Evolutionary conservation across 2,797 vertebrate species (phyloP), one percentile per base, ranked within the genome.

Genomic region (Avahi laniger): DNA sequence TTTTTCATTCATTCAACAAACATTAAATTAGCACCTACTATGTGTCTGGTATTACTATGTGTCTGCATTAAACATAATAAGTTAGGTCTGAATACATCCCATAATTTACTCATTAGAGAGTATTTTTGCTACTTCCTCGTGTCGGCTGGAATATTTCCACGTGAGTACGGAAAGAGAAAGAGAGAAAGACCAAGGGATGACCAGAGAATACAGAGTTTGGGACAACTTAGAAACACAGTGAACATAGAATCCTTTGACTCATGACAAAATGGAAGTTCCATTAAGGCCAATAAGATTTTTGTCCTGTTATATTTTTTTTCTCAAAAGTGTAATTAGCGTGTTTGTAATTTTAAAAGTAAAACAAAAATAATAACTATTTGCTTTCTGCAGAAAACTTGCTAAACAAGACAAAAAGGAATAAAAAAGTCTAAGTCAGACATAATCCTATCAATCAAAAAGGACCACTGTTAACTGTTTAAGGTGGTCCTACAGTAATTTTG

Each of bases 301-400:
- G 38, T 85, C 63, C 6, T 61, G 5, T 54, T 65, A 7, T 33
- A 30, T 52, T 54, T 63, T 33, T 7, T 38, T 33, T 7, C 15
- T 38, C 63, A 24, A 30, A 84, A 89, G 38, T 67, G 8, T 80
- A 63, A 41, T 67, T 54, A 59, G 2, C 9, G 57, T 91, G 65
- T 80, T 59, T 41, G 69, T 86, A 43, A 91, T 75, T 52, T 12
- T 86, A 73, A 78, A 46, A 33, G 12, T 22, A 54, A 67, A 14
- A 8, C n/a, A 67, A 93, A 81, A 54, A 30, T 43, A 24, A 33
- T 24, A 52, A 43, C 22, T 73, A 83, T 76, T 46, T 82, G 38
- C 11, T 93, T 89, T 81, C 41, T 82, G 41, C 26, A 81, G 46
- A 89, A 82, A 88, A 85, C 67, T 54, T 92, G 59, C 79, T 30